Evolutionary conservation across 2,797 vertebrate species (phyloP).

Genomic region (Sebastes matsubarae): DNA sequence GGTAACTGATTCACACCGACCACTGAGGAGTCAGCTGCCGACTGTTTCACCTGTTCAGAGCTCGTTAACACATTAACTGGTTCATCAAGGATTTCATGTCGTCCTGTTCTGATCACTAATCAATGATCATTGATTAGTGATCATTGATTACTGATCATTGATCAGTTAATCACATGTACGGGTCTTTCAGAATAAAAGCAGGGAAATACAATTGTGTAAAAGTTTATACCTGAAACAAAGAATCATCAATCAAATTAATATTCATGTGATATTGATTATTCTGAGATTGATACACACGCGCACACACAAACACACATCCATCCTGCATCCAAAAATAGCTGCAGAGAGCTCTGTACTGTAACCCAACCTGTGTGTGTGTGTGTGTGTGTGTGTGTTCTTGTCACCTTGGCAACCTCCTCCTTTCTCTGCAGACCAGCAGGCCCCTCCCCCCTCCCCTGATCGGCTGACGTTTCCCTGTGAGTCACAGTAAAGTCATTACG

Average conservation of each 20-base stretch:
- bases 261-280: not conserved
- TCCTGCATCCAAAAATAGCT: not conserved
- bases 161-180: too few relatives aligned
- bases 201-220: not conserved
- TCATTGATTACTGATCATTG: not conserved
- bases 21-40: not conserved
- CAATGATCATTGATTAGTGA: too few relatives aligned
- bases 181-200: not conserved
- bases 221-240: not conserved
- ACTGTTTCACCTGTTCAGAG: not conserved
- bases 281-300: not conserved
- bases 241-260: not conserved
- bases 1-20: not conserved
- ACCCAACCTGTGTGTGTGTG: not conserved
- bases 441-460: not conserved
- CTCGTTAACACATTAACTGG: not conserved
- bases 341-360: not conserved
- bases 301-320: slow-evolving; percentile 2
- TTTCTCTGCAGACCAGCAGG: not conserved
- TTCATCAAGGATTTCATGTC: too few relatives aligned
- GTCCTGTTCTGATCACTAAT: not conserved
- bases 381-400: not conserved
- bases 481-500: too few relatives aligned
- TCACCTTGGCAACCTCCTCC: not conserved
- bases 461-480: not conserved